Evolutionary conservation across 2,113 vertebrate species (phyloP).

Genomic region (Apaloderma vittatum): DNA sequence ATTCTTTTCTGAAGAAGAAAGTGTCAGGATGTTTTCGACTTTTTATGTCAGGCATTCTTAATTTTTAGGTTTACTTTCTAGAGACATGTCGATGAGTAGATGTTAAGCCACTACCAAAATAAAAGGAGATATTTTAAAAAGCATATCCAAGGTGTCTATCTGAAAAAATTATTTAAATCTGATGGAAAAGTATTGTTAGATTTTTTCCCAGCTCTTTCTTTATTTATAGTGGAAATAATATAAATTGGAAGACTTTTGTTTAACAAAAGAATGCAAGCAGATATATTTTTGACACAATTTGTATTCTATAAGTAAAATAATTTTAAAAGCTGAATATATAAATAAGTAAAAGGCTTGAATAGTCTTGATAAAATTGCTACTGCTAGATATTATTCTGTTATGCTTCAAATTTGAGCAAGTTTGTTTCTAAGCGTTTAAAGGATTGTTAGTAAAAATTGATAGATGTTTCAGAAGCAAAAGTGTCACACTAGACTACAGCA

Average conservation of each 20-base stretch:
- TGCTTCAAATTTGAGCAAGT: neutral
- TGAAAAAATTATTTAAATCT: neutral
- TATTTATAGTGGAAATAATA: neutral
- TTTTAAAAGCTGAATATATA: neutral
- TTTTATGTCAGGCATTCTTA: neutral
- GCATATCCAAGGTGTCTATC: accelerated
- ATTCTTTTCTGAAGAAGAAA: neutral
- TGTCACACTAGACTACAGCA: neutral
- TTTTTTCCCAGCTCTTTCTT: neutral
- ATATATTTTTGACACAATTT: neutral
- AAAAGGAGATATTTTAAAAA: neutral
- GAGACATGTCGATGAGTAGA: neutral
- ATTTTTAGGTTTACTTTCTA: neutral
- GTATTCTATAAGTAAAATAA: neutral
- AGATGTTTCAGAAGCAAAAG: neutral
- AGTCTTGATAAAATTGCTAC: neutral
- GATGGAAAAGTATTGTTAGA: neutral
- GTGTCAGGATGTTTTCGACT: neutral
- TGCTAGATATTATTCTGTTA: neutral
- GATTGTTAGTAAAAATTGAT: neutral
- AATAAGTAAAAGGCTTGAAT: neutral
- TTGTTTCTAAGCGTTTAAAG: neutral
- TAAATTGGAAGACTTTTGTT: neutral
- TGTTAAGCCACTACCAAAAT: neutral
- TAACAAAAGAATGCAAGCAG: neutral